A percentile compares a stretch with the other conserved stretches of the same genome.
These are phyloP conservation scores for Pherbina coryleti DNA, from an alignment of 2,888 invertebrate genomes.

Conservation along the genomic window DNA sequence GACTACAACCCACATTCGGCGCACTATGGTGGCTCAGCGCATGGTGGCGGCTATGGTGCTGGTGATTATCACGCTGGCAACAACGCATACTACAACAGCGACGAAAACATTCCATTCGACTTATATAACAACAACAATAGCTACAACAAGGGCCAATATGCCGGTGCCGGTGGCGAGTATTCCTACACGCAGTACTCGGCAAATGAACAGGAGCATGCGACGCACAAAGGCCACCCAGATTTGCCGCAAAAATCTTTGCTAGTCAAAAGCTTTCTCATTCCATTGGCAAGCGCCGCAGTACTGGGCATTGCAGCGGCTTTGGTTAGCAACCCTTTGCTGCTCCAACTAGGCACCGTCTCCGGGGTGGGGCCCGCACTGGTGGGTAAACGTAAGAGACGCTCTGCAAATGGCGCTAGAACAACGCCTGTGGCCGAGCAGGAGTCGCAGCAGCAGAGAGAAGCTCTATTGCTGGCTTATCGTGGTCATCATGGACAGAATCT, in stretches of 20 bases:
- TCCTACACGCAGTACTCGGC: constrained; percentile 53
- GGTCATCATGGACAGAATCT: constrained; percentile 26
- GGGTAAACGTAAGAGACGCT: constrained; percentile 61
- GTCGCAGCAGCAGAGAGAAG: neutral
- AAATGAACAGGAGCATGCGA: constrained; percentile 52
- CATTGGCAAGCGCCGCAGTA: constrained; percentile 84
- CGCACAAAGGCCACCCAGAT: constrained; percentile 59
- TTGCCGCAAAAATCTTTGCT: constrained; percentile 62
- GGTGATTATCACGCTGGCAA: constrained; percentile 37
- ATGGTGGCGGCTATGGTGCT: constrained; percentile 17
- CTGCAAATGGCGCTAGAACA: constrained; percentile 24
- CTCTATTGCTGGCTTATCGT: constrained; percentile 47
- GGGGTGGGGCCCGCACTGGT: constrained; percentile 58
- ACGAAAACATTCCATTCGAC: constrained; percentile 59
- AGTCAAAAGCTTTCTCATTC: constrained; percentile 76
- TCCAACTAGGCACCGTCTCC: constrained; percentile 82
- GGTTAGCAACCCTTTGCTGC: constrained; percentile 81
- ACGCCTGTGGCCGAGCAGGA: neutral
- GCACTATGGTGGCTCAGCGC: constrained; percentile 48
- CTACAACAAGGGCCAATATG: constrained; percentile 51
- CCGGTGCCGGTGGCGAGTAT: constrained; percentile 59
- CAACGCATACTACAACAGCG: constrained; percentile 44
- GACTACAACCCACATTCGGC: constrained; percentile 40
- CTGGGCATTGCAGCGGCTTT: constrained; percentile 84
- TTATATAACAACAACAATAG: constrained; percentile 51